Base-by-base conservation (phyloP, 2,888 invertebrate species). In the Microdon myrmicae region DNA sequence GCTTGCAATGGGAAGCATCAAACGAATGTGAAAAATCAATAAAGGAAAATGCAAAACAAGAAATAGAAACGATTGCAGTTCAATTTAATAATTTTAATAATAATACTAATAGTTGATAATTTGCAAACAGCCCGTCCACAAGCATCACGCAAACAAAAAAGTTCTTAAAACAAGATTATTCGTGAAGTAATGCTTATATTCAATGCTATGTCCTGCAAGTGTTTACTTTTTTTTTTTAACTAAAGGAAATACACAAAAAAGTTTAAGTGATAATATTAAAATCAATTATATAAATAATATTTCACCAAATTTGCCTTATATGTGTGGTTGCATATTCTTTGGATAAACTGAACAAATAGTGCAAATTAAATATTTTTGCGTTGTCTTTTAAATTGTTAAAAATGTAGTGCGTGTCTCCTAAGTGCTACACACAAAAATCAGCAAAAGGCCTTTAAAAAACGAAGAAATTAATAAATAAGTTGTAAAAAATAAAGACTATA, bases 251-350 rank as follows among this genome's bases (percentile, higher is more conserved):
- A n/a, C n/a, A n/a, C n/a, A n/a, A n/a, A 34, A 51, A 25, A 12
- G 19, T n/a, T n/a, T n/a, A n/a, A n/a, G n/a, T n/a, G n/a, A n/a
- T 22, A 19, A 43, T 14, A 10, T 3, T 14, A 7, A 20, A 20
- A 20, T 13, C 13, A 29, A 25, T 41, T 6, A 49, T 23, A 29
- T 3, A 28, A 29, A 29, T 14, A 28, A 31, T 25, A 43, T 34
- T 28, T 66, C 66, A 66, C 66, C 66, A 39, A 47, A 44, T 53
- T 59, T 66, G 66, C 66, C 66, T 66, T 66, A 66, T 31, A 39
- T 25, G 13, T 28, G 3, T 32, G 19, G 20, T 35, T 43, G n/a
- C 22, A 22, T 6, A 22, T 22, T n/a, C 22, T 29, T 44, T 17
- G 12, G n/a, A 31, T 34, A 13, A 26, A 41, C 7, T 29, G 8